Evolutionary conservation across 2,797 vertebrate genomes (phyloP).

Genomic region (Amphiprion clarkii): DNA sequence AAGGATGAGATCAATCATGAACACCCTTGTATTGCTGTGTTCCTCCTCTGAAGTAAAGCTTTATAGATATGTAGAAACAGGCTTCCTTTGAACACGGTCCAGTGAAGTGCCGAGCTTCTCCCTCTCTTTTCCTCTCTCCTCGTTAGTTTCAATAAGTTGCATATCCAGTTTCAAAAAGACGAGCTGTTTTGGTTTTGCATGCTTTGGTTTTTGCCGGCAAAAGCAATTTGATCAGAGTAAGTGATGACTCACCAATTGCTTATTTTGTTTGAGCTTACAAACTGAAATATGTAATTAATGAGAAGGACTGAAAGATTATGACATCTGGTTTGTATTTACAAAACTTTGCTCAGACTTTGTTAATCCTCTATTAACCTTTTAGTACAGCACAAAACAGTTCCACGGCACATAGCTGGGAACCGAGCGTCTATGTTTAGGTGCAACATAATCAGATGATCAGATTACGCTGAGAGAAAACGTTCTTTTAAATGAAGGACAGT

Average conservation of each 20-base stretch:
- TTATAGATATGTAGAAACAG: slow-evolving; percentile 44
- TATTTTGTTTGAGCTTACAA: slow-evolving; percentile 33
- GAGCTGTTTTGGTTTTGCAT: slow-evolving; percentile 25
- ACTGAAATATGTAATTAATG: slow-evolving; percentile 9
- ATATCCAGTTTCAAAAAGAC: slow-evolving; percentile 35
- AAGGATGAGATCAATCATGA: slow-evolving; percentile 62
- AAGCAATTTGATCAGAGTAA: slow-evolving; percentile 25
- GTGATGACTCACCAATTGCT: slow-evolving; percentile 1
- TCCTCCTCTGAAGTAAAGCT: slow-evolving; percentile 54
- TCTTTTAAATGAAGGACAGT: not conserved
- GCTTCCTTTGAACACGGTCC: slow-evolving; percentile 47
- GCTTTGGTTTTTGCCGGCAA: slow-evolving; percentile 45
- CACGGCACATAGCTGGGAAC: not conserved
- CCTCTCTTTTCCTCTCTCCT: not conserved
- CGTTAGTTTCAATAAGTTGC: slow-evolving; percentile 39
- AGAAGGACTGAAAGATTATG: not conserved
- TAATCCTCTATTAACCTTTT: not conserved
- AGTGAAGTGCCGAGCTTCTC: slow-evolving; percentile 29
- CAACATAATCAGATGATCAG: not conserved
- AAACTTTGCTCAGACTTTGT: not conserved
- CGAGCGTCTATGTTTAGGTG: not conserved
- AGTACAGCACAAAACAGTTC: not conserved
- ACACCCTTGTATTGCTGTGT: slow-evolving; percentile 37
- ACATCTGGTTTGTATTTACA: slow-evolving; percentile 3
- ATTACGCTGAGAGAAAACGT: not conserved